A percentile compares a stretch with the other conserved stretches of the same genome.
Conservation (phyloP, 2,113 vertebrate genomes). For the Procavia capensis region DNA sequence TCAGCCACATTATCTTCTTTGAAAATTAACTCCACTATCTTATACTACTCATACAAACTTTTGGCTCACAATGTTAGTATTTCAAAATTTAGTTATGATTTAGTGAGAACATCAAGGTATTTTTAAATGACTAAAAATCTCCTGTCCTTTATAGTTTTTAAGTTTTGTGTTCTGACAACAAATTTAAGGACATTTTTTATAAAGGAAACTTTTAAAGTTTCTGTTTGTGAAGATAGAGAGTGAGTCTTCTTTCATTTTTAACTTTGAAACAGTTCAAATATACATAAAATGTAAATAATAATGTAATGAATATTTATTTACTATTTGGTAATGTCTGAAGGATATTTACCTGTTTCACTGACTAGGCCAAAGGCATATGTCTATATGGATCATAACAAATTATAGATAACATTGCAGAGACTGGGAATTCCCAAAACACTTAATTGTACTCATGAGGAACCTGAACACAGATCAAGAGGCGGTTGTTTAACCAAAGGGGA, state of each 20-base stretch:
- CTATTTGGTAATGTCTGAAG: too few relatives aligned
- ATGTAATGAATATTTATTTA: not conserved
- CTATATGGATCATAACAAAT: too few relatives aligned
- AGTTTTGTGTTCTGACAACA: not conserved
- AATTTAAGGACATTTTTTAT: not conserved
- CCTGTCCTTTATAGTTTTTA: not conserved
- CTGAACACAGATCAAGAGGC: too few relatives aligned
- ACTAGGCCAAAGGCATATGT: too few relatives aligned
- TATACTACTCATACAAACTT: not conserved
- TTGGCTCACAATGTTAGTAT: not conserved
- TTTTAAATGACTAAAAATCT: conserved; percentile 1
- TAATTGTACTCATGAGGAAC: too few relatives aligned
- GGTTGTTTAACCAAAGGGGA: too few relatives aligned
- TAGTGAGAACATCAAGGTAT: not conserved
- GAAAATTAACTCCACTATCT: conserved; percentile 5
- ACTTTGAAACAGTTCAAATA: not conserved
- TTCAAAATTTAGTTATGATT: not conserved
- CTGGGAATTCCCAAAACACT: too few relatives aligned
- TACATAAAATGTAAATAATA: not conserved
- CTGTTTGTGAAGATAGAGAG: not conserved
- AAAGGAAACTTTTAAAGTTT: not conserved
- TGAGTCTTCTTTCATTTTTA: not conserved
- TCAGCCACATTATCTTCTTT: not conserved
- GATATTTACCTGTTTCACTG: too few relatives aligned
- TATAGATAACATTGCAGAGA: too few relatives aligned